Conservation (phyloP, 2,797 vertebrate species). For the Mus caroli region DNA sequence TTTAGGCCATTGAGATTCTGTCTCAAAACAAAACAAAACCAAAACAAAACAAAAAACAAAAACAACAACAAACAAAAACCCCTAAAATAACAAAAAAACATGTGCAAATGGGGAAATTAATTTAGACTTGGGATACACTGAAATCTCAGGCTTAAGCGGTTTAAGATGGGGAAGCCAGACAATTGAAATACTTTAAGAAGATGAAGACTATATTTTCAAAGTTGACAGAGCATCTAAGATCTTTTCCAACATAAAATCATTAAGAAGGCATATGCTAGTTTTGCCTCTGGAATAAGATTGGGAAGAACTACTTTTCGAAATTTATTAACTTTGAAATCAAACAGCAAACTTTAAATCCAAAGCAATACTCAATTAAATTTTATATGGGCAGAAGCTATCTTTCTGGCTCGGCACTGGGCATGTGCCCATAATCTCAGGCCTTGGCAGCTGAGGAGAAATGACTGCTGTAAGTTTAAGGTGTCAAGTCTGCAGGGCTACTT, state of each 20-base stretch:
- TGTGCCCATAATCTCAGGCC: background rate
- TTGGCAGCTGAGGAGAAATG: background rate
- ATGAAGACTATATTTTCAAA: background rate
- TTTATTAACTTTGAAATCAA: constrained; percentile 29
- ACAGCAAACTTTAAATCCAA: constrained; percentile 49
- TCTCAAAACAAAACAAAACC: background rate
- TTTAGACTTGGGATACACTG: constrained; percentile 53
- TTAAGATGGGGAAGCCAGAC: constrained; percentile 38
- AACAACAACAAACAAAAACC: background rate
- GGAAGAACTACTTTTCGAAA: constrained; percentile 15
- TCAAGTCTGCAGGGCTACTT: background rate
- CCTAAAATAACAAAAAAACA: background rate
- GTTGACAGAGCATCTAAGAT: constrained; percentile 12
- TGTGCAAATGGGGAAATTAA: background rate
- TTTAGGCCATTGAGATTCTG: background rate
- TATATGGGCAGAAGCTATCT: background rate
- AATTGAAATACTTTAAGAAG: constrained; percentile 31
- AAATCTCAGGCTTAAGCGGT: constrained; percentile 45
- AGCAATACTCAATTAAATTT: constrained; percentile 29
- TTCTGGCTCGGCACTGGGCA: background rate
- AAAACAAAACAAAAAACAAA: background rate
- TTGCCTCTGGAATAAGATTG: background rate
- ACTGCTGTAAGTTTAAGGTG: background rate
- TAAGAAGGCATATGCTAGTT: constrained; percentile 12
- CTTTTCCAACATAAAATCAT: constrained; percentile 6